These are phyloP conservation scores for Pangasius larnaudii DNA, from an alignment of 2,797 vertebrate species.

Conservation along the genomic window DNA sequence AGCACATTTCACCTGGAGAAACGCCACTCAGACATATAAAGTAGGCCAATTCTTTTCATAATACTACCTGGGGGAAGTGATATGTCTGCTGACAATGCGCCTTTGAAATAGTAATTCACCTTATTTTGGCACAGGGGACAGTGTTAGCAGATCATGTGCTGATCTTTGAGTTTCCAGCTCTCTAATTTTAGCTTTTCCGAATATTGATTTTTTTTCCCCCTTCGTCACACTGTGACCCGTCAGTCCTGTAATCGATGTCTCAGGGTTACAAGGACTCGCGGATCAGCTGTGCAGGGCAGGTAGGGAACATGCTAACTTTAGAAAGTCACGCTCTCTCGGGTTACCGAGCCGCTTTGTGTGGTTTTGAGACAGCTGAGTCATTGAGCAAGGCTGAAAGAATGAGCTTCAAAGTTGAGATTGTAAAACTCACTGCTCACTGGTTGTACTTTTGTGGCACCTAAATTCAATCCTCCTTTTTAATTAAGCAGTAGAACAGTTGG, in stretches of 20 bases:
- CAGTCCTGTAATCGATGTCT: conserved; percentile 42
- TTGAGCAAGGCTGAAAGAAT: background rate
- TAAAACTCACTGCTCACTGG: background rate
- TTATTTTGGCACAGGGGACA: conserved; percentile 18
- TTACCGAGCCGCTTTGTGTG: conserved; percentile 42
- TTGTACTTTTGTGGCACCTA: background rate
- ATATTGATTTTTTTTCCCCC: conserved; percentile 49
- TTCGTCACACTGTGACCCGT: conserved; percentile 32
- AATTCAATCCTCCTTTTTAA: background rate
- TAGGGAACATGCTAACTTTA: conserved; percentile 47
- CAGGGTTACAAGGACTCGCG: conserved; percentile 18
- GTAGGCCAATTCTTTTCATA: conserved; percentile 46
- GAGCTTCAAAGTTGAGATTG: background rate
- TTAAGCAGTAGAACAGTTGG: background rate
- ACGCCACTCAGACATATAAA: conserved; percentile 50
- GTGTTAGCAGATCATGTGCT: conserved; percentile 41
- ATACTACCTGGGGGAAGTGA: conserved; percentile 50
- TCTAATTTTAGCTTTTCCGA: conserved; percentile 51
- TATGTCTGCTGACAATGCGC: conserved; percentile 39
- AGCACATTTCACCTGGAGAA: conserved; percentile 38
- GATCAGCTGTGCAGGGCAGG: conserved; percentile 32
- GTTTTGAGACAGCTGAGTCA: conserved; percentile 39
- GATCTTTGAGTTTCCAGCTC: conserved; percentile 34
- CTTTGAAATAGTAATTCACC: conserved; percentile 41
- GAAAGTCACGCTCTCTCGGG: conserved; percentile 27